Evolutionary conservation across 2,888 invertebrate genomes (phyloP).

Genomic region (Acleris emargana): DNA sequence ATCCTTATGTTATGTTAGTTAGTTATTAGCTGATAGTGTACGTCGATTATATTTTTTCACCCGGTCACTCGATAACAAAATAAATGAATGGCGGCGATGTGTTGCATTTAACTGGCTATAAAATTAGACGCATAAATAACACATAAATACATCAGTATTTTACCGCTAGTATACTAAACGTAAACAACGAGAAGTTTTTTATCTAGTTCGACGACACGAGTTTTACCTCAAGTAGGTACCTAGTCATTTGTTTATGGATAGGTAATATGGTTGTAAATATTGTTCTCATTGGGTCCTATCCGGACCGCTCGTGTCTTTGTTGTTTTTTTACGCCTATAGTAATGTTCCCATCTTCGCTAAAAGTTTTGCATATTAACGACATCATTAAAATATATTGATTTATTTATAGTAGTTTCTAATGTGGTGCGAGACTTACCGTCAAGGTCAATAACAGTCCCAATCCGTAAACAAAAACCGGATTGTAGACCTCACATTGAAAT

Average conservation of each 20-base stretch:
- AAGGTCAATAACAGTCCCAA: conserved; percentile 66
- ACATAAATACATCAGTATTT: background rate
- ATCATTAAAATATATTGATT: conserved; percentile 20
- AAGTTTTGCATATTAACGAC: conserved; percentile 22
- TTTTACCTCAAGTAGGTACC: background rate
- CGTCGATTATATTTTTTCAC: conserved; percentile 7
- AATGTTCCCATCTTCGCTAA: conserved; percentile 7
- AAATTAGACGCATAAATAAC: background rate
- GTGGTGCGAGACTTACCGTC: conserved; percentile 60
- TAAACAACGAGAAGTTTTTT: conserved; percentile 1
- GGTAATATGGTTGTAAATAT: conserved; percentile 4
- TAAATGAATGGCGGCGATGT: background rate
- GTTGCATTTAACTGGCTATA: background rate
- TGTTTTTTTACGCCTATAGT: conserved; percentile 16
- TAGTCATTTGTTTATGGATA: conserved; percentile 8
- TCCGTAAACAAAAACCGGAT: conserved; percentile 76
- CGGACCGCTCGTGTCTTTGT: conserved; percentile 10
- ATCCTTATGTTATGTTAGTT: background rate
- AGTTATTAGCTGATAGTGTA: conserved; percentile 9
- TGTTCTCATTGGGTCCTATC: background rate
- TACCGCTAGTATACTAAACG: background rate
- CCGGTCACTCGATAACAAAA: conserved; percentile 15
- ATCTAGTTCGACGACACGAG: conserved; percentile 9
- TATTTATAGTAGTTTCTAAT: conserved; percentile 31
- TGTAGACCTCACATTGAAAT: conserved; percentile 65